Evolutionary conservation across 2,113 vertebrate species (phyloP), one percentile per base, ranked within the genome.

Genomic region (Cyanoramphus novaezelandiae): DNA sequence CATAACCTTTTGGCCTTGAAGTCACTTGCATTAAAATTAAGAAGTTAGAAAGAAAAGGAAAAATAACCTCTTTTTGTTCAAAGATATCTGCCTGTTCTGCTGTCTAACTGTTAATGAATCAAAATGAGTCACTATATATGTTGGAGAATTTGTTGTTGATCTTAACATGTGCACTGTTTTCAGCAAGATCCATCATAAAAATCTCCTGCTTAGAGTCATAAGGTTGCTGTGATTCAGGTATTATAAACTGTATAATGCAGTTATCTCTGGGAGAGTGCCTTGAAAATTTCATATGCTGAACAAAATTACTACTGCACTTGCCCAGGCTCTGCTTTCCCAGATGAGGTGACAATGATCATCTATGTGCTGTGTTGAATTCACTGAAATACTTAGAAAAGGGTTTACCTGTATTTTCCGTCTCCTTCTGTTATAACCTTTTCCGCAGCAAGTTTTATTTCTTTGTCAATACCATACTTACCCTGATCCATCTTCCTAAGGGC

Each of bases 11-110:
- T 93, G 67, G 86, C 57, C 86, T 96, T 74, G 76, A 79, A 95
- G 82, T 95, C 94, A 81, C 75, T 79, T 62, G 69, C 81, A 88
- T 83, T 95, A 93, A 97, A 97, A 96, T 23, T 53, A n/a, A 78
- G 77, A 87, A 83, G 55, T 80, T 53, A 65, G 86, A 92, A 92
- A 82, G 70, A 77, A 82, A 78, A 94, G 93, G 86, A 19, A 85
- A 93, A 95, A 95, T 74, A 49, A 69, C 87, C 67, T 77, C 70
- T 39, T 6, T n/a, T 59, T 59, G 33, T 59, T 59, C 33, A n/a
- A 68, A 89, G 89, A 87, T 69, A 95, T 70, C 43, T 74, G 86
- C 89, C 53, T 59, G 62, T 89, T 94, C 93, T 82, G 53, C 50
- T 91, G 27, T 46, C 75, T 65, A 39, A 59, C 76, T 44, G 49